phyloP scores from a whole-genome alignment of 2,888 invertebrate genomes.

The Eilema caniola region DNA sequence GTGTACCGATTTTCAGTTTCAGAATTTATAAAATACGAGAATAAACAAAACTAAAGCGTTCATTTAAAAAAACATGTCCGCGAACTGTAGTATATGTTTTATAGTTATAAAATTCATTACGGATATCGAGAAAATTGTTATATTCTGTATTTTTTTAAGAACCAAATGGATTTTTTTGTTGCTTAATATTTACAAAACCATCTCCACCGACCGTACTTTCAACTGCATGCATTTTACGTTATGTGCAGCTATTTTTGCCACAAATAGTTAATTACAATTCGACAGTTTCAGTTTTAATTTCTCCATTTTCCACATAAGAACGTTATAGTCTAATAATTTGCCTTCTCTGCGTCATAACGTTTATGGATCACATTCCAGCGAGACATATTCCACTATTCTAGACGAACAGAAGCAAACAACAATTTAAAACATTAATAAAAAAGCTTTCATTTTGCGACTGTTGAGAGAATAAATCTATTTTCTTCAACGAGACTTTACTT shows the following conservation, averaged over 20 bases:
- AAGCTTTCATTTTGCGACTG: slow-evolving; percentile 61
- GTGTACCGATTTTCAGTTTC: too few relatives aligned
- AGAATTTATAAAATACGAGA: too few relatives aligned
- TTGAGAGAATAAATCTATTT: slow-evolving; percentile 56
- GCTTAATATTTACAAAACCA: background rate
- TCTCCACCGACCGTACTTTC: background rate
- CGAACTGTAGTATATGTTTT: too few relatives aligned
- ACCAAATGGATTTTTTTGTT: too few relatives aligned
- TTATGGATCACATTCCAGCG: slow-evolving; percentile 5
- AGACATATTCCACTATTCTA: slow-evolving; percentile 29
- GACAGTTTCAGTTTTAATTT: background rate
- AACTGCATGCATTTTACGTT: background rate
- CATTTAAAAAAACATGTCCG: too few relatives aligned
- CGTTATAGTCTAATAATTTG: background rate
- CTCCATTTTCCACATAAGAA: background rate
- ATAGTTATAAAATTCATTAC: too few relatives aligned
- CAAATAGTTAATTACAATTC: background rate
- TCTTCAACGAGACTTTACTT: slow-evolving; percentile 56
- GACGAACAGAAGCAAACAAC: slow-evolving; percentile 55
- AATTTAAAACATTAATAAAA: slow-evolving; percentile 60
- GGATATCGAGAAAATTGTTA: too few relatives aligned
- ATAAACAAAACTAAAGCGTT: too few relatives aligned
- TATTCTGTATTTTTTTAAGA: too few relatives aligned
- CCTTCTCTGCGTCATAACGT: background rate
- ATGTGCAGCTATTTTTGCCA: background rate